Evolutionary conservation across 2,113 vertebrate species (phyloP).

Genomic region (Entomyzon cyanotis): DNA sequence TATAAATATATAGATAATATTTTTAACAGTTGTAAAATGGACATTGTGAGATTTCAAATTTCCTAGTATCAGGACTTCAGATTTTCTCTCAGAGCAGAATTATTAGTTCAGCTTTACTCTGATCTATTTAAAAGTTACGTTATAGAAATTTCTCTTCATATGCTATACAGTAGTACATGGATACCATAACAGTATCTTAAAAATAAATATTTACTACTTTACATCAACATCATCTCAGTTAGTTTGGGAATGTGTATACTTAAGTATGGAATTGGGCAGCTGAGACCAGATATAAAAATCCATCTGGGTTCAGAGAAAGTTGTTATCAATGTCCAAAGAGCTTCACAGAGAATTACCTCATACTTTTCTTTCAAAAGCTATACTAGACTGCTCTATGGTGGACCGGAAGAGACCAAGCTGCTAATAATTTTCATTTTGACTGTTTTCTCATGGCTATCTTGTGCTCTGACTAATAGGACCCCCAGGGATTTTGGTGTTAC

Average conservation of each 20-base stretch:
- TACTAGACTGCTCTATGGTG: neutral
- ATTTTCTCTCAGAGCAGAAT: neutral
- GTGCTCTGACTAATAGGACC: slow-evolving; percentile 14
- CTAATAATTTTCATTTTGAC: neutral
- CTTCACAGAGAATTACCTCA: neutral
- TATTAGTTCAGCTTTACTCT: neutral
- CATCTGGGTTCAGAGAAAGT: neutral
- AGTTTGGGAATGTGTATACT: neutral
- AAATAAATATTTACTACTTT: neutral
- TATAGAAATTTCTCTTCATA: neutral
- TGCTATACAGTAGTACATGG: neutral
- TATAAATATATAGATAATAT: neutral
- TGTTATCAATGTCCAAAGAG: neutral
- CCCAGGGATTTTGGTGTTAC: neutral
- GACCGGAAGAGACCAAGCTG: neutral
- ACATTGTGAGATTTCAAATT: neutral
- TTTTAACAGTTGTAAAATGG: neutral
- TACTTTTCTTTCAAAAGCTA: neutral
- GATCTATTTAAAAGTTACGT: neutral
- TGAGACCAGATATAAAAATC: neutral
- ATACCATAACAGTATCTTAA: neutral
- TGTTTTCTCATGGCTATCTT: neutral
- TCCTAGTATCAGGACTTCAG: neutral
- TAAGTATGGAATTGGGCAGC: neutral
- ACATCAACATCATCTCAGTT: neutral